Conservation (phyloP, 2,113 vertebrate species). For the Sphyrna mokarran region DNA sequence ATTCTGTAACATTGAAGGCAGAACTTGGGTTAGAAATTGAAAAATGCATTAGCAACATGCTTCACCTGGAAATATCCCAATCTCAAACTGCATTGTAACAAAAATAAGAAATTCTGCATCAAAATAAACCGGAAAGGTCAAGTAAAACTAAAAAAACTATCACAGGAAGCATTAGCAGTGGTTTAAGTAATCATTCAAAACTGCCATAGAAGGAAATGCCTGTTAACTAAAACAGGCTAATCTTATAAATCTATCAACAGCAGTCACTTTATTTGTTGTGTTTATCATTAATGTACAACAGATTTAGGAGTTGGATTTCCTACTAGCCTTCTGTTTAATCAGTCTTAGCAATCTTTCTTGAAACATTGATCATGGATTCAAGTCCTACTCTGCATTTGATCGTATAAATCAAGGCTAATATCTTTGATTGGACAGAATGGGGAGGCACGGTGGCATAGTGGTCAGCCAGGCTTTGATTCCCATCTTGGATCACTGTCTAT, state of each 20-base stretch:
- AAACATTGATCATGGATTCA: background rate
- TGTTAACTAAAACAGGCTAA: background rate
- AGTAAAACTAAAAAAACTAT: background rate
- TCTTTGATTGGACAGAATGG: background rate
- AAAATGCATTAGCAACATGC: background rate
- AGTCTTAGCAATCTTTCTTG: background rate
- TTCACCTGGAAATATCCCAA: slow-evolving; percentile 11
- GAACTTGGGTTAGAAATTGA: background rate
- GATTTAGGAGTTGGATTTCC: background rate
- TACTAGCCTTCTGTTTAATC: background rate
- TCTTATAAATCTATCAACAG: background rate
- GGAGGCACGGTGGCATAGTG: too few relatives aligned
- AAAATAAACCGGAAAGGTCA: background rate
- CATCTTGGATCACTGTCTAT: too few relatives aligned
- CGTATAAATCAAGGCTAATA: background rate
- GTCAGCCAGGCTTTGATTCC: too few relatives aligned
- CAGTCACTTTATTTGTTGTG: background rate
- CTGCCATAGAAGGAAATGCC: background rate
- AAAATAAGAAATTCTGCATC: background rate
- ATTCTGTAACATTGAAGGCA: slow-evolving; percentile 59
- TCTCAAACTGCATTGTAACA: background rate
- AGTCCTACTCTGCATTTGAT: background rate
- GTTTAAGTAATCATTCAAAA: background rate
- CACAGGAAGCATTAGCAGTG: background rate
- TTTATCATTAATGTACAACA: background rate